Base-by-base conservation (phyloP, 2,113 vertebrate genomes). In the Felis chaus region DNA sequence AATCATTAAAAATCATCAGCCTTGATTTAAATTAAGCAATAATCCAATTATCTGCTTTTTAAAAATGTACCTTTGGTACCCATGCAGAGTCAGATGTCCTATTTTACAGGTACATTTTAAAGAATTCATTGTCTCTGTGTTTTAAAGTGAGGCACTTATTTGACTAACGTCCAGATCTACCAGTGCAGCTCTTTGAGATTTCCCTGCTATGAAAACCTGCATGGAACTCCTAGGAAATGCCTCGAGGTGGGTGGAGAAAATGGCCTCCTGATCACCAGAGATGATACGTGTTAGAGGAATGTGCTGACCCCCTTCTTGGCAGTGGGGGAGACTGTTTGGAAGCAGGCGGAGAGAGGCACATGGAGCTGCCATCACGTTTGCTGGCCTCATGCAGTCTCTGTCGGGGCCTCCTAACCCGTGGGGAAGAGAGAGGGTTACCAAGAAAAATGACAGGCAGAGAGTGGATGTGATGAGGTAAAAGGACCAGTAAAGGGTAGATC, bases 1-100 rank as follows among this genome's bases (percentile, higher is more conserved):
- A 27, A 57, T 57, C 27, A 63, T 92, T 94, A 55, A 33, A 92
- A 86, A 76, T 81, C 48, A 18, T 81, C 83, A 61, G 18, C 39
- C 29, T 74, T 97, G 25, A 87, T 90, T 80, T 87, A 78, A 71
- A 79, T 83, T n/a, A 96, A 83, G 50, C 33, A 86, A 92, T 53
- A 74, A 63, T 16, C 14, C 25, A 63, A 10, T 73, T 61, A 16
- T 74, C 10, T 65, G 53, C 74, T 90, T 89, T 89, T 92, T 15
- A 41, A 31, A 89, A 86, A n/a, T 48, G 27, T 95, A 13, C 12
- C 53, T 95, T 92, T 89, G 65, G 15, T 79, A 83, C 61, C 12
- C 82, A 0, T 57, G 45, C 25, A 83, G 79, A 89, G 48, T 36
- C 61, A 73, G 31, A 85, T 89, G 29, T 76, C 31, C 80, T 78